Evolutionary conservation across 2,888 invertebrate genomes (phyloP).

Genomic region (Acrobasis repandana): DNA sequence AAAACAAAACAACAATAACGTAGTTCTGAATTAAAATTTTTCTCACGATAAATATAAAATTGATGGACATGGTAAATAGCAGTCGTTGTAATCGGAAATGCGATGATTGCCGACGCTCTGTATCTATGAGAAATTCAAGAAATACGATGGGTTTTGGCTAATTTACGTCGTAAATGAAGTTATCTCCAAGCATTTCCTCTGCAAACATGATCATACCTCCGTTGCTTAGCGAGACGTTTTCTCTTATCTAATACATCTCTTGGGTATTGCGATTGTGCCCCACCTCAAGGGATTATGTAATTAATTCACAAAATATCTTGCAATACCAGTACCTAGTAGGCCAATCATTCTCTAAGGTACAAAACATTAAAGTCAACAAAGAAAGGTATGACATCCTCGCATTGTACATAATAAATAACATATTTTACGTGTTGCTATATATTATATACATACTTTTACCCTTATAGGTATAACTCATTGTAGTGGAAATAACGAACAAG

Average conservation of each 20-base stretch:
- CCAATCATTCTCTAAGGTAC: background rate
- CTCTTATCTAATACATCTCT: background rate
- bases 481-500: slow-evolving; percentile 2
- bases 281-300: slow-evolving; percentile 1
- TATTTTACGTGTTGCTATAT: too few species aligned
- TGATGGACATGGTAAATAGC: too few species aligned
- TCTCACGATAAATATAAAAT: too few species aligned
- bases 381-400: too few species aligned
- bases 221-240: background rate
- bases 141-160: background rate
- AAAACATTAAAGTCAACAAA: background rate
- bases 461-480: background rate
- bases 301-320: background rate
- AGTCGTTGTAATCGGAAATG: too few species aligned
- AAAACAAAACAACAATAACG: too few species aligned
- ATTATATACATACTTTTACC: too few species aligned
- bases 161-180: background rate
- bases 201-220: background rate
- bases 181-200: background rate
- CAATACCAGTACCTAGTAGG: background rate
- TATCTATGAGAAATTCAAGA: background rate
- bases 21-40: too few species aligned
- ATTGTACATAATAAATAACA: too few species aligned
- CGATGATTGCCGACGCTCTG: too few species aligned
- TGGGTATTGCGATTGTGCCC: background rate